Conservation (phyloP, 2,888 invertebrate genomes). For the Temnothorax ravouxi region DNA sequence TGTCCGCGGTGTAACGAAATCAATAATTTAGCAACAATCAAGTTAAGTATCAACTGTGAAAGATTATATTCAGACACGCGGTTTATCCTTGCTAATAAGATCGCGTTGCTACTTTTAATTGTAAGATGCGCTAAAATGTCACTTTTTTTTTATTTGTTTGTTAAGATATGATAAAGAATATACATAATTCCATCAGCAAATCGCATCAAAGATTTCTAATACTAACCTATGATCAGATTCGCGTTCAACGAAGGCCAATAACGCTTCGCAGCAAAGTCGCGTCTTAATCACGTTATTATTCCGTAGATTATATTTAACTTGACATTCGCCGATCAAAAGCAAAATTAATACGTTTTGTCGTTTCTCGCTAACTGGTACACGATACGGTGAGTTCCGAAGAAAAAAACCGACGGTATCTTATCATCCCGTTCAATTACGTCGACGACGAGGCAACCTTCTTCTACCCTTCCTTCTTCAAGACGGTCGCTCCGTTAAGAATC, state of each 20-base stretch:
- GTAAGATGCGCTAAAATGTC: not conserved
- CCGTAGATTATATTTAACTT: conserved; percentile 13
- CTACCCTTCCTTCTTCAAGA: not conserved
- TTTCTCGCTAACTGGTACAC: conserved; percentile 25
- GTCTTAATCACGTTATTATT: conserved; percentile 17
- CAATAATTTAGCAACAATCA: not conserved
- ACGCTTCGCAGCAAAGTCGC: not conserved
- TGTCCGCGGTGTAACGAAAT: not conserved
- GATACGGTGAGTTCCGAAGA: not conserved
- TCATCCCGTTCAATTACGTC: conserved; percentile 32
- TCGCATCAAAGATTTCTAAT: not conserved
- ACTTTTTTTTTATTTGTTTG: not conserved
- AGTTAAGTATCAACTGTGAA: not conserved
- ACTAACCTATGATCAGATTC: not conserved
- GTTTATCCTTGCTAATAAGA: not conserved
- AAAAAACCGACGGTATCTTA: not conserved
- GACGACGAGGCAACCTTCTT: conserved; percentile 4
- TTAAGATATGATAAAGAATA: not conserved
- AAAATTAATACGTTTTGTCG: conserved; percentile 36
- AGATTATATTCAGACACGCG: not conserved
- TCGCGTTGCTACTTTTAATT: not conserved
- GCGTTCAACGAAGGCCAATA: not conserved
- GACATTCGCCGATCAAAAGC: conserved; percentile 1
- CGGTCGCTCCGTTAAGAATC: conserved; percentile 36
- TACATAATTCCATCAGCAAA: not conserved